Evolutionary conservation across 2,113 vertebrate genomes (phyloP), one percentile per base, ranked within the genome.

Genomic region (Leptobrachium leishanense): DNA sequence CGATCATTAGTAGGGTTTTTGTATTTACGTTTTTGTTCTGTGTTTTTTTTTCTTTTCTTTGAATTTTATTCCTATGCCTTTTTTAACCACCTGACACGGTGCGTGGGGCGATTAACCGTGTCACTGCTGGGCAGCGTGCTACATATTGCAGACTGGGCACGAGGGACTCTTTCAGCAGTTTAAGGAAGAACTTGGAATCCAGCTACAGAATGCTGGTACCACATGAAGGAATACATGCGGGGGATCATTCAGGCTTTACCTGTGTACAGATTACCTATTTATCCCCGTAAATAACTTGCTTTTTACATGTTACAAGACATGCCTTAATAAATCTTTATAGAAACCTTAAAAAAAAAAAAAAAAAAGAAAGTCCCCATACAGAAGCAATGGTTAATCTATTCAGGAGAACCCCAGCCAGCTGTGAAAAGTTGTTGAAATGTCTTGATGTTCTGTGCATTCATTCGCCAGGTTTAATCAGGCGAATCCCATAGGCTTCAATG

Each of bases 271-370:
- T 5, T 68, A 57, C 55, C 20, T 12, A 57, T 3, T 12, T 12
- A 3, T 11, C 9, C 13, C 55, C 13, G 11, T 82, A 86, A 84
- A 83, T 85, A 84, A 91, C 90, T 90, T 85, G 83, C 85, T 64
- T 86, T 90, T 87, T 83, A 54, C 88, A 86, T 92, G 88, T 90
- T 83, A 90, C 89, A 91, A 88, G 42, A 88, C 84, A 90, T 85
- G 87, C 89, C 88, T 90, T 90, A 93, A 91, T 93, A 93, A 93
- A 93, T 89, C 89, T 91, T 91, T 89, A 88, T 87, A 69, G 72
- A 88, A 85, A 0, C 54, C 83, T 59, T 59, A n/a, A n/a, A n/a
- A n/a, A n/a, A n/a, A n/a, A n/a, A n/a, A n/a, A n/a, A n/a, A n/a
- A n/a, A n/a, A n/a, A n/a, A n/a, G n/a, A n/a, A n/a, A n/a, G n/a